Percentiles rank a stretch among this genome's conserved stretches.
Conservation (phyloP, 2,113 vertebrate genomes). For the Odontesthes bonariensis region DNA sequence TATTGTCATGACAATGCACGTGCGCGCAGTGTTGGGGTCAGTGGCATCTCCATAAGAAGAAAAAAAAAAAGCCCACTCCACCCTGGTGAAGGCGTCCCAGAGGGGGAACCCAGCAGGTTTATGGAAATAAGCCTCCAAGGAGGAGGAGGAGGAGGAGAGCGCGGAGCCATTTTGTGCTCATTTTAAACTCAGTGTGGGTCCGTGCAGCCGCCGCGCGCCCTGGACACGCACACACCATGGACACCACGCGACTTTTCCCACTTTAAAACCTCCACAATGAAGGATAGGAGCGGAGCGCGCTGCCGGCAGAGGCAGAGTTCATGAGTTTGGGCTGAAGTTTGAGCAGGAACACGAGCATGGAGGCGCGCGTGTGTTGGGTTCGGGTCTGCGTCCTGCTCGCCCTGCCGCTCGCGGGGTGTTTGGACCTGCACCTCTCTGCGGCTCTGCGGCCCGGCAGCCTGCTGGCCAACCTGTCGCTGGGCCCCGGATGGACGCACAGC, state of each 20-base stretch:
- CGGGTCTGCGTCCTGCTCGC: slow-evolving; percentile 72
- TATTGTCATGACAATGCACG: slow-evolving; percentile 67
- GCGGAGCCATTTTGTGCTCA: slow-evolving; percentile 92
- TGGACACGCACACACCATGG: slow-evolving; percentile 70
- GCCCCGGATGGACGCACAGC: slow-evolving; percentile 80
- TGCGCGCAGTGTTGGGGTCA: slow-evolving; percentile 54
- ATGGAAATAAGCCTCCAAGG: slow-evolving; percentile 83
- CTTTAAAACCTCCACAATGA: slow-evolving; percentile 73
- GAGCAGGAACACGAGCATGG: slow-evolving; percentile 73
- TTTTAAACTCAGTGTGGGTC: slow-evolving; percentile 81
- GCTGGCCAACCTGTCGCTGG: slow-evolving; percentile 85
- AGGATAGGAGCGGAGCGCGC: slow-evolving; percentile 66
- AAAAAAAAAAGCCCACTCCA: slow-evolving; percentile 20
- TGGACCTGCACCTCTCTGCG: slow-evolving; percentile 83
- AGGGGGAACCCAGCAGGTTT: slow-evolving; percentile 83
- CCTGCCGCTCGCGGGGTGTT: slow-evolving; percentile 72
- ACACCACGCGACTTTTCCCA: slow-evolving; percentile 49
- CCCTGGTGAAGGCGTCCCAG: slow-evolving; percentile 70
- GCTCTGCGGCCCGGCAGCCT: slow-evolving; percentile 69
- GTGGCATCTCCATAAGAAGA: slow-evolving; percentile 77
- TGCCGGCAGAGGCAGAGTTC: slow-evolving; percentile 72
- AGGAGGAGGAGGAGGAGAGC: slow-evolving; percentile 76
- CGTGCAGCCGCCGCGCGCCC: slow-evolving; percentile 73
- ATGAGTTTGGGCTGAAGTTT: slow-evolving; percentile 50
- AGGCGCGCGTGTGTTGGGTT: slow-evolving; percentile 71